These are phyloP conservation scores for Steinernema scapterisci DNA, from an alignment of 2,888 invertebrate genomes.

Conservation along the genomic window DNA sequence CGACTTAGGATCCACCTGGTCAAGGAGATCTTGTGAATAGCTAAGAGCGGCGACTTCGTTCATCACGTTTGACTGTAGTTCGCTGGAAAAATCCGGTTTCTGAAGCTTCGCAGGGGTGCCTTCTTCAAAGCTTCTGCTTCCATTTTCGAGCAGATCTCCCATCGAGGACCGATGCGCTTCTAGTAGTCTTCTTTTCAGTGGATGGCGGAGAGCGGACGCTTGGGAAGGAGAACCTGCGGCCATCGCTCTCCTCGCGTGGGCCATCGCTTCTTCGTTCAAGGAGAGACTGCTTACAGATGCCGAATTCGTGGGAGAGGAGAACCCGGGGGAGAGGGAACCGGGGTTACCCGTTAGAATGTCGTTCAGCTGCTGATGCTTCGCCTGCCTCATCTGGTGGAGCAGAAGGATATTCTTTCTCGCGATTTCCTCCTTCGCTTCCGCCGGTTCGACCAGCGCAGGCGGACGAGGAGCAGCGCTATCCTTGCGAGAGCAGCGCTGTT, in stretches of 20 bases:
- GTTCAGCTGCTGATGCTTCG: neutral
- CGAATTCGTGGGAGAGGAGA: neutral
- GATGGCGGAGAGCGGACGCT: conserved; percentile 34
- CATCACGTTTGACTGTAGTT: neutral
- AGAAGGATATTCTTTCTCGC: neutral
- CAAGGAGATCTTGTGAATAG: neutral
- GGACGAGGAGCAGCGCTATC: neutral
- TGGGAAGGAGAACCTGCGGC: conserved; percentile 26
- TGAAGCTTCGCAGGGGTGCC: conserved; percentile 1
- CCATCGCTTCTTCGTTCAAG: conserved; percentile 20
- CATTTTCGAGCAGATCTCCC: conserved; percentile 5
- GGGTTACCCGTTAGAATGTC: neutral
- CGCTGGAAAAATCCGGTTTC: neutral
- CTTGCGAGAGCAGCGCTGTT: conserved; percentile 55
- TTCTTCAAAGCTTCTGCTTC: neutral
- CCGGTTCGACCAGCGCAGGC: neutral
- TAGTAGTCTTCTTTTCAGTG: conserved; percentile 46
- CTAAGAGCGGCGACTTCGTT: neutral
- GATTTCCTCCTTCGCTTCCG: conserved; percentile 39
- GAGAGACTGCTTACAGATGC: conserved; percentile 10
- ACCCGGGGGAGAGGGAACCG: neutral
- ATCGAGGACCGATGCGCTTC: conserved; percentile 26
- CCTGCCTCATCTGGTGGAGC: neutral
- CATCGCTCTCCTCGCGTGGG: conserved; percentile 7
- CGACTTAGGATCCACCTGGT: neutral